Evolutionary conservation across 2,888 invertebrate genomes (phyloP), one percentile per base, ranked within the genome.

Genomic region (Pecten maximus): DNA sequence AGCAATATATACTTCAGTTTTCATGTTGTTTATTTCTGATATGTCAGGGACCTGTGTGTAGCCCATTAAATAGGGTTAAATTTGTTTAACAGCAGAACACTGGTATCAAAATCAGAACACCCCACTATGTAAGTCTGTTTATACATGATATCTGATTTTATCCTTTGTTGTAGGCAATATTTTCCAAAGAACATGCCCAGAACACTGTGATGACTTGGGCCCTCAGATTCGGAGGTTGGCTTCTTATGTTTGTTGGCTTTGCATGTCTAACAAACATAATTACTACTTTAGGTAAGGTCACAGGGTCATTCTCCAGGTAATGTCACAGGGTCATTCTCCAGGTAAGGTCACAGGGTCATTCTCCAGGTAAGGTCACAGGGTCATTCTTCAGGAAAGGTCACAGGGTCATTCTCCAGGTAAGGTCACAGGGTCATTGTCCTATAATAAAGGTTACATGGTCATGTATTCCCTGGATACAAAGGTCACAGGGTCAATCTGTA

Each of bases 101-200:
- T n/a, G n/a, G n/a, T n/a, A n/a, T n/a, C n/a, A n/a, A n/a, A n/a
- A n/a, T n/a, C n/a, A n/a, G n/a, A n/a, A n/a, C n/a, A n/a, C n/a
- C n/a, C n/a, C n/a, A n/a, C n/a, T n/a, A n/a, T n/a, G n/a, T n/a
- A n/a, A n/a, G n/a, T n/a, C n/a, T n/a, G n/a, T n/a, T 28, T 88
- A 40, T 88, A 88, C 40, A 88, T 40, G 40, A 87, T 6, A 87
- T 87, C 15, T 87, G 39, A 35, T 40, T 40, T 87, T 40, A 35
- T 39, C 16, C 90, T 89, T 23, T 87, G 74, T 94, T 94, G 3
- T 93, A 96, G 96, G 93, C 98, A 94, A 97, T 98, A 96, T 98
- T 98, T 96, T 98, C 97, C 94, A 97, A 97, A 94, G 98, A 98
- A 97, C 97, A 98, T 94, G 97, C 97, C 8, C 97, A 97, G 94